A percentile compares a stretch with the other conserved stretches of the same genome.
Conservation (phyloP, 2,113 vertebrate genomes). For the Hoplias malabaricus region DNA sequence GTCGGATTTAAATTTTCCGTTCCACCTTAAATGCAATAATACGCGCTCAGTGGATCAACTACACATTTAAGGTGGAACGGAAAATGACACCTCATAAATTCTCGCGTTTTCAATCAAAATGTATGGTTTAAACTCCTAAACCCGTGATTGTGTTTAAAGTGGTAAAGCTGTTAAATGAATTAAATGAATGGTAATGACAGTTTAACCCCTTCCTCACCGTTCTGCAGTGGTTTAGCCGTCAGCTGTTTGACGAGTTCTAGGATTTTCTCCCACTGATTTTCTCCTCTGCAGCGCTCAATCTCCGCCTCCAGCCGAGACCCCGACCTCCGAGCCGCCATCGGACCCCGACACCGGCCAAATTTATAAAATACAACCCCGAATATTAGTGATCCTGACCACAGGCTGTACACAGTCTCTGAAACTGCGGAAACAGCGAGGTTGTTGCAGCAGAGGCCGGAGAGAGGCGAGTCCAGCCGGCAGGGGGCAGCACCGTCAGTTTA, state of each 20-base stretch:
- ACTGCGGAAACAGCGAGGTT: no score
- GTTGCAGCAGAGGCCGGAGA: no score
- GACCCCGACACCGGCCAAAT: conserved; percentile 6
- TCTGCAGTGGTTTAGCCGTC: conserved; percentile 87
- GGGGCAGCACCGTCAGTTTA: not conserved
- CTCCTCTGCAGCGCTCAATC: conserved; percentile 89
- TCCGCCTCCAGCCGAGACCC: conserved; percentile 90
- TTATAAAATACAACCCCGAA: no score
- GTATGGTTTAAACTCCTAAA: no score
- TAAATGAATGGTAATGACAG: no score
- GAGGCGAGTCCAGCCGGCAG: not conserved
- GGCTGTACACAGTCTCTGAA: no score
- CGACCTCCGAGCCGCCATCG: conserved; percentile 89
- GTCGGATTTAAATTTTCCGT: not conserved
- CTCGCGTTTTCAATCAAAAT: no score
- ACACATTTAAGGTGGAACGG: not conserved
- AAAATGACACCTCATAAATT: no score
- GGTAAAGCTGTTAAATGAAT: no score
- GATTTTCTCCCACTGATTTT: conserved; percentile 89
- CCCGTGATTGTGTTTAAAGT: no score
- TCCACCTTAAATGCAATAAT: not conserved
- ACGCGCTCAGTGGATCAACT: not conserved
- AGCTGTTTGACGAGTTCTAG: conserved; percentile 88
- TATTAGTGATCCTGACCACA: no score
- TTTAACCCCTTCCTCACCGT: no score